Base-by-base conservation (phyloP, 2,113 vertebrate genomes). In the Rynchops niger region DNA sequence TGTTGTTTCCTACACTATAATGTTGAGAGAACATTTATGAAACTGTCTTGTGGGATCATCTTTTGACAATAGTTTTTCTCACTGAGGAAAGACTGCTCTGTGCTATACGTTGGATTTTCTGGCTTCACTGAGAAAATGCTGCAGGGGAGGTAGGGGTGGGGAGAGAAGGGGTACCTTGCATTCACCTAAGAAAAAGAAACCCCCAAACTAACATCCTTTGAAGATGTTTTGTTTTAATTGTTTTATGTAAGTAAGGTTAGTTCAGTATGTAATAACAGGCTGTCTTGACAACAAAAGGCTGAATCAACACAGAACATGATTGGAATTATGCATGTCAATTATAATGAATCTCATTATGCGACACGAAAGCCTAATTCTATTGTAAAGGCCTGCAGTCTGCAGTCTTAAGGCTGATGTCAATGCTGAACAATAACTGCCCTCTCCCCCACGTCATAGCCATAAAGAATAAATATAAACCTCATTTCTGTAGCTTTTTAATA, bases 321-420 rank as follows among this genome's bases (percentile, higher is more conserved):
- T 95, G 91, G 97, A 97, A 96, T 97, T 97, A 97, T 94, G 96
- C 95, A 84, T 96, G 97, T 94, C 97, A 94, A 94, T 98, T 96
- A 97, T 93, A 98, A 97, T 69, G 95, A 96, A 93, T 93, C 96
- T 97, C 96, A 97, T 98, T 96, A 97, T 95, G 91, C 94, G 83
- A 91, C 94, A 88, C 20, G 5, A 74, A 94, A 81, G 82, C 77
- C 93, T 96, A 91, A 83, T 97, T 96, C 96, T 87, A 91, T 97
- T 95, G 94, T 90, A 96, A 95, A 97, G 82, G 73, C 30, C 96
- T 71, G 91, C 25, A 84, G 77, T 90, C 93, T 94, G 95, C 90
- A 95, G 79, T 96, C 92, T 95, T 91, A 91, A 73, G 89, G 71
- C 90, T 95, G 85, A 95, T 89, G 95, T 96, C 91, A 97, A 70